Evolutionary conservation across 2,113 vertebrate genomes (phyloP).

Genomic region (Xyrauchen texanus): DNA sequence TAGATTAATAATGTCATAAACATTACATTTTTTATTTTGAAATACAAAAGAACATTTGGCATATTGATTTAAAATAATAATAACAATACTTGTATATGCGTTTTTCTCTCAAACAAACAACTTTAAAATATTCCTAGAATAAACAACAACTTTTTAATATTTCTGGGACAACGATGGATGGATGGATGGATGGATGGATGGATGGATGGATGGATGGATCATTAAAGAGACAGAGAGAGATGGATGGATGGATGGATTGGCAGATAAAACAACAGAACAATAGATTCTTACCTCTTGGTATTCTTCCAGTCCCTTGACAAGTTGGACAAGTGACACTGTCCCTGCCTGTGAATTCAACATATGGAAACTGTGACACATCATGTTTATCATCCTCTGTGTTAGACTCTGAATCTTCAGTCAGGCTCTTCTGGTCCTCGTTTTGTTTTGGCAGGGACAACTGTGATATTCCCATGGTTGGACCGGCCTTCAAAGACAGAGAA

Average conservation of each 20-base stretch:
- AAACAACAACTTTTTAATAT: no score
- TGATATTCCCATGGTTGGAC: constrained; percentile 86
- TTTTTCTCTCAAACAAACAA: background rate
- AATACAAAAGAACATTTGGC: no score
- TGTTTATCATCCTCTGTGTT: constrained; percentile 80
- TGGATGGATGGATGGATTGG: background rate
- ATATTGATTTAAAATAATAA: no score
- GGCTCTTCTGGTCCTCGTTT: constrained; percentile 71
- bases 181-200: no score
- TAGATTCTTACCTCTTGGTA: constrained; percentile 84
- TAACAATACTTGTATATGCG: no score
- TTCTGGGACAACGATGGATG: no score
- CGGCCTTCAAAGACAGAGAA: background rate
- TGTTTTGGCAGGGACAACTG: constrained; percentile 82
- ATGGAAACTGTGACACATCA: constrained; percentile 94
- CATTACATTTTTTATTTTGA: no score
- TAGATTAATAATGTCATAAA: no score
- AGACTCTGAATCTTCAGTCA: constrained; percentile 71
- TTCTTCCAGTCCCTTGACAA: constrained; percentile 95
- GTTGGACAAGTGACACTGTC: constrained; percentile 96
- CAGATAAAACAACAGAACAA: background rate
- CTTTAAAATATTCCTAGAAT: no score
- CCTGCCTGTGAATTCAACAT: constrained; percentile 95
- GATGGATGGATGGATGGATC: background rate
- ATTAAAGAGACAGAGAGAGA: no score